Percentiles rank a stretch among this genome's conserved stretches.
These are phyloP conservation scores for Elegia similella DNA, from an alignment of 2,888 invertebrate species.

Conservation along the genomic window DNA sequence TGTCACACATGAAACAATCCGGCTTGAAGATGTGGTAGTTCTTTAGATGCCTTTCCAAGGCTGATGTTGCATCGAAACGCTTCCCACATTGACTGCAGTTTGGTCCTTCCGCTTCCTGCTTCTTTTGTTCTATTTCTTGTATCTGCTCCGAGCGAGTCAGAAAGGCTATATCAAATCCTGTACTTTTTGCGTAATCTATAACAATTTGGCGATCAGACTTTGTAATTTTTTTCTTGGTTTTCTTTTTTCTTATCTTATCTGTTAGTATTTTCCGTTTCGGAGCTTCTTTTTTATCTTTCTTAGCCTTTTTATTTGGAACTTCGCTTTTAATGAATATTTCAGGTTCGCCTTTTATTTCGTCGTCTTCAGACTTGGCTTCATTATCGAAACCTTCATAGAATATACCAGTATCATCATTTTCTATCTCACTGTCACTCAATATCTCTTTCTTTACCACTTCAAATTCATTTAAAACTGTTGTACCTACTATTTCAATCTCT, in stretches of 20 bases:
- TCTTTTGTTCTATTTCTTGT: neutral
- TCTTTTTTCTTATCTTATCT: neutral
- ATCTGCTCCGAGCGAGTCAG: neutral
- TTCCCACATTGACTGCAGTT: slow-evolving; percentile 7
- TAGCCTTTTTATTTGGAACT: neutral
- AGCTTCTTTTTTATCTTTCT: neutral
- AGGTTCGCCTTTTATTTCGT: neutral
- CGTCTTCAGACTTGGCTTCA: neutral
- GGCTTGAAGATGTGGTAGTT: neutral
- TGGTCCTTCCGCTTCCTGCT: neutral
- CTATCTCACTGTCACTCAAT: neutral
- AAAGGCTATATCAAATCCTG: neutral
- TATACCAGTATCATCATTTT: neutral
- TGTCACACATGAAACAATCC: neutral
- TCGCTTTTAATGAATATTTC: neutral
- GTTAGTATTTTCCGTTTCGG: neutral
- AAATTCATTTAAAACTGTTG: neutral
- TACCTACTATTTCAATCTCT: neutral
- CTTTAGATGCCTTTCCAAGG: neutral
- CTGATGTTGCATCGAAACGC: neutral
- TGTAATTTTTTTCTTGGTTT: neutral
- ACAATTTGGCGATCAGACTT: slow-evolving; percentile 1
- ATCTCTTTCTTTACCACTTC: neutral
- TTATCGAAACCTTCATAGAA: neutral
- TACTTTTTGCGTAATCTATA: neutral